A percentile compares a stretch with the other conserved stretches of the same genome.
Evolutionary conservation across 2,888 invertebrate species (phyloP).

Genomic region (Orchesellides sinensis): DNA sequence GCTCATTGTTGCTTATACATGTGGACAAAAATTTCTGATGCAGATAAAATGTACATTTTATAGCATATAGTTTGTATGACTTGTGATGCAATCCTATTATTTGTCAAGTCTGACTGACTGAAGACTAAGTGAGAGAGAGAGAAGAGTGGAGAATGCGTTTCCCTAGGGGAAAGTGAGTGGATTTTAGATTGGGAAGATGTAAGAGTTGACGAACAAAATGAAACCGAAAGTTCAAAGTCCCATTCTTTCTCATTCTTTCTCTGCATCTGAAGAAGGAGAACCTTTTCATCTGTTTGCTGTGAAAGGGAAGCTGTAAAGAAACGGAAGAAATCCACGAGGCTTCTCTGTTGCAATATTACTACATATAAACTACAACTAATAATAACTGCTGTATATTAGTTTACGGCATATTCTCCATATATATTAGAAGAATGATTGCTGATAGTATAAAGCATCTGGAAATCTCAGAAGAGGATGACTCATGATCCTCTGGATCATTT

Average conservation of each 20-base stretch:
- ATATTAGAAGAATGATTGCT: neutral
- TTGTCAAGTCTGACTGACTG: conserved; percentile 27
- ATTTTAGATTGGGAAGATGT: conserved; percentile 27
- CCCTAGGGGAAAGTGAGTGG: conserved; percentile 27
- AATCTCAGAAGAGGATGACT: conserved; percentile 17
- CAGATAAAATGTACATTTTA: conserved; percentile 2
- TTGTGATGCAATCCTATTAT: conserved; percentile 18
- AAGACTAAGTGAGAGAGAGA: neutral
- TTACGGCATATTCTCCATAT: neutral
- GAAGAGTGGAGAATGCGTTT: neutral
- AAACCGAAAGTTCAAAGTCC: conserved; percentile 17
- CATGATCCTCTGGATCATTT: conserved; percentile 32
- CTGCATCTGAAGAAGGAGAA: neutral
- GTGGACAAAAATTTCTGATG: conserved; percentile 15
- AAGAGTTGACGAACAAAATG: conserved; percentile 23
- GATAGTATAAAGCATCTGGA: neutral
- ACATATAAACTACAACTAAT: no score
- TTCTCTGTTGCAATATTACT: no score
- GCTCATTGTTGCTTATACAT: neutral
- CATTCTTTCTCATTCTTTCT: conserved; percentile 6
- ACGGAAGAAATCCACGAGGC: no score
- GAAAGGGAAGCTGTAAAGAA: neutral
- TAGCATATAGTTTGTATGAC: neutral
- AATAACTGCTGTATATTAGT: neutral
- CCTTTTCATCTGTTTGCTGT: conserved; percentile 6